Percentiles rank a stretch among this genome's conserved stretches.
phyloP scores from a whole-genome alignment of 2,797 vertebrate genomes.

The Pseudochirops corinnae region DNA sequence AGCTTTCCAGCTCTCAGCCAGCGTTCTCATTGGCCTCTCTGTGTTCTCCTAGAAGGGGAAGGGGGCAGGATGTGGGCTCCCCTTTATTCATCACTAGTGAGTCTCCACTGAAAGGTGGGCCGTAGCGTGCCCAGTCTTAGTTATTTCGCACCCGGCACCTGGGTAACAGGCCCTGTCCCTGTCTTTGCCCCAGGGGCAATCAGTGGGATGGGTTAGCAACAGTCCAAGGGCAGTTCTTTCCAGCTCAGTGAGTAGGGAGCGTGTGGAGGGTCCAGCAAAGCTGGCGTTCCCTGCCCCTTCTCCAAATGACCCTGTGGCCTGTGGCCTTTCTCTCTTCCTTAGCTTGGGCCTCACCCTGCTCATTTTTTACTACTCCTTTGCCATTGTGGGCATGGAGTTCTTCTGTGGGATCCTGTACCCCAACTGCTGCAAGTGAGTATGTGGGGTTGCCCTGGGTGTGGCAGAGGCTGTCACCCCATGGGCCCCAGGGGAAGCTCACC shows the following conservation, averaged over 20 bases:
- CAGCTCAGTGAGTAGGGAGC: neutral
- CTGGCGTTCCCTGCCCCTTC: neutral
- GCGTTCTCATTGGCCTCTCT: no score
- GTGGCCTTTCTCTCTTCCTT: slow-evolving; percentile 69
- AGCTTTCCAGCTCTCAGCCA: no score
- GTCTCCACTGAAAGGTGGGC: slow-evolving; percentile 69
- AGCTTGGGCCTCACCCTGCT: slow-evolving; percentile 96
- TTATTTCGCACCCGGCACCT: neutral
- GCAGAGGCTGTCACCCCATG: neutral
- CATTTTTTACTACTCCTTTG: slow-evolving; percentile 99
- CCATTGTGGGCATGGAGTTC: slow-evolving; percentile 99
- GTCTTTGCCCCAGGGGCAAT: neutral
- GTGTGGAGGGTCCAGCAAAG: neutral
- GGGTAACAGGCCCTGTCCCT: slow-evolving; percentile 50
- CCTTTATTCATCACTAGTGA: slow-evolving; percentile 51
- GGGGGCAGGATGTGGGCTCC: neutral
- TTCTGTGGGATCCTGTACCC: slow-evolving; percentile 94
- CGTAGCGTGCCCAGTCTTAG: neutral
- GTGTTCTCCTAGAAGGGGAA: neutral
- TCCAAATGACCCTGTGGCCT: neutral
- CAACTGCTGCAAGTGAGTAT: slow-evolving; percentile 98
- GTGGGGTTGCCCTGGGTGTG: fast-evolving
- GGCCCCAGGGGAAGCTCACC: neutral
- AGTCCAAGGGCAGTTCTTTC: neutral
- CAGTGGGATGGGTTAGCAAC: slow-evolving; percentile 33